Evolutionary conservation across 2,113 vertebrate species (phyloP).

Genomic region (Vulpes ferrilata): DNA sequence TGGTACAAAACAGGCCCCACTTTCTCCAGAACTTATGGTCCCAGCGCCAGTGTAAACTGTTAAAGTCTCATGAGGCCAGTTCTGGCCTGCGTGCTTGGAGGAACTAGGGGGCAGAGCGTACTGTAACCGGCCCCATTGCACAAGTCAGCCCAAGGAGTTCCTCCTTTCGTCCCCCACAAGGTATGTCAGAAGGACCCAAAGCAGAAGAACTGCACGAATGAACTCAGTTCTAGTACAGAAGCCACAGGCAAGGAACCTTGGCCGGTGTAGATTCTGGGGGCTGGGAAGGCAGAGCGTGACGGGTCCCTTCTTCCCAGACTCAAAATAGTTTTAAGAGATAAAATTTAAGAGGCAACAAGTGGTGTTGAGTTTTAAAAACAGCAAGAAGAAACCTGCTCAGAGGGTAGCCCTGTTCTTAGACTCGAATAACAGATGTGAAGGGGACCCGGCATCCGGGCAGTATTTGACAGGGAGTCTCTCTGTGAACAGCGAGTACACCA

Average conservation of each 20-base stretch:
- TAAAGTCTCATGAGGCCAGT: not conserved
- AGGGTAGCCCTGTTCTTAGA: not conserved
- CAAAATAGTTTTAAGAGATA: conserved; percentile 33
- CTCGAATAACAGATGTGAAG: not conserved
- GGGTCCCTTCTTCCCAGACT: not conserved
- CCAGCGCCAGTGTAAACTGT: not conserved
- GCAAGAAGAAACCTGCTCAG: not conserved
- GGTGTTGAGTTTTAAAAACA: conserved; percentile 26
- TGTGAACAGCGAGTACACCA: not conserved
- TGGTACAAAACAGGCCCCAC: not conserved
- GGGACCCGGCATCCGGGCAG: not conserved
- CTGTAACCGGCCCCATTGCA: conserved; percentile 67
- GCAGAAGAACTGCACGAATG: conserved; percentile 54
- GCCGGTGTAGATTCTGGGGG: not conserved
- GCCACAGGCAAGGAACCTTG: not conserved
- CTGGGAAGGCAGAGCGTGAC: not conserved
- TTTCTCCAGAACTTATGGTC: not conserved
- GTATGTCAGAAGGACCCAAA: conserved; percentile 63
- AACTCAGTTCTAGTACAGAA: not conserved
- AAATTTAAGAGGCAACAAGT: not conserved
- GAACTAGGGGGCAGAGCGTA: conserved; percentile 79
- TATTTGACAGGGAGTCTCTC: not conserved
- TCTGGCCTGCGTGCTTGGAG: conserved; percentile 43
- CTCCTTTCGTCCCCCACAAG: conserved; percentile 55
- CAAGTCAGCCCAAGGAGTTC: conserved; percentile 80